A percentile compares a stretch with the other conserved stretches of the same genome.
phyloP scores from a whole-genome alignment of 2,797 vertebrate genomes.

The Neosalanx taihuensis region DNA sequence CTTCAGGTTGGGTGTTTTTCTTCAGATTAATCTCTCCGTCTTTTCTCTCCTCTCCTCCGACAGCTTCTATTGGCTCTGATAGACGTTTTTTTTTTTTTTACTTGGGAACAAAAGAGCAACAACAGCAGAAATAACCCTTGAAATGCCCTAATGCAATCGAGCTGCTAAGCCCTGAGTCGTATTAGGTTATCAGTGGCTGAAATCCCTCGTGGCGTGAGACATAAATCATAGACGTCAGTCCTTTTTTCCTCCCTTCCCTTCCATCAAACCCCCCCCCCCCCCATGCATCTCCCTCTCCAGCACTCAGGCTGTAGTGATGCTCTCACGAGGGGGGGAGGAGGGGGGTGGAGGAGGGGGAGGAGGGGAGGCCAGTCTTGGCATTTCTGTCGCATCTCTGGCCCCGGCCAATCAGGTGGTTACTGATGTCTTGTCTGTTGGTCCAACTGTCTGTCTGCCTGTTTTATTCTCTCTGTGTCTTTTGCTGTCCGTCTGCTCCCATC shows the following conservation, averaged over 20 bases:
- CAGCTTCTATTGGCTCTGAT: conserved; percentile 47
- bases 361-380: conserved; percentile 34
- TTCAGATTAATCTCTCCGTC: conserved; percentile 22
- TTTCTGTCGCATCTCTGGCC: conserved; percentile 44
- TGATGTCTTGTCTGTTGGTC: conserved; percentile 3
- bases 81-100: conserved; percentile 36
- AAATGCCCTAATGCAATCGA: conserved; percentile 71
- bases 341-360: conserved; percentile 15
- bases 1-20: neutral
- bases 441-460: conserved; percentile 8
- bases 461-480: neutral
- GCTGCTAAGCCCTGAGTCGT: conserved; percentile 69
- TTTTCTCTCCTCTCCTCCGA: conserved; percentile 24
- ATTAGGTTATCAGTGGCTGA: conserved; percentile 76
- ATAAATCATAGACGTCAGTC: conserved; percentile 74
- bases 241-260: conserved; percentile 5
- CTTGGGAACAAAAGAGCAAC: conserved; percentile 58
- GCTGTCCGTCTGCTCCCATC: neutral
- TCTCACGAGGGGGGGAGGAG: conserved; percentile 35
- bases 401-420: conserved; percentile 21
- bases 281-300: conserved; percentile 30
- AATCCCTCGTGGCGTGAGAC: conserved; percentile 70
- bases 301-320: conserved; percentile 44
- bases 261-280: conserved; percentile 7
- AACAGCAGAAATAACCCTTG: conserved; percentile 50